Percentiles rank a stretch among this genome's conserved stretches.
phyloP scores from a whole-genome alignment of 2,113 vertebrate genomes.

The Serilophus lunatus region DNA sequence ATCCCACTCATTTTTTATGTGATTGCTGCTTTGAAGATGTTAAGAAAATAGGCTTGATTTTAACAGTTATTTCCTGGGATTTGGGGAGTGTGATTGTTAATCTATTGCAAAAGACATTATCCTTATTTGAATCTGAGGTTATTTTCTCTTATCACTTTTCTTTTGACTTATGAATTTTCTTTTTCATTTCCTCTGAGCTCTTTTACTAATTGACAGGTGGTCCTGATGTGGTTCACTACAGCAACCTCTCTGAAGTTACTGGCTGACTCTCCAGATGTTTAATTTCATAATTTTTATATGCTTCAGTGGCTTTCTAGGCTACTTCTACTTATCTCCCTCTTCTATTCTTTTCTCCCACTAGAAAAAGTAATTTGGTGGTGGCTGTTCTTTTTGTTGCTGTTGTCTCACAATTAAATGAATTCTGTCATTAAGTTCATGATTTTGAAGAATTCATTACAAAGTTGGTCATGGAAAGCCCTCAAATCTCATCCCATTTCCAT shows the following conservation, averaged over 20 bases:
- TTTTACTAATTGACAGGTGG: slow-evolving; percentile 55
- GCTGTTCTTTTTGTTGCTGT: neutral
- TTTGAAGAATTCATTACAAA: slow-evolving; percentile 13
- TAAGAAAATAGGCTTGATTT: neutral
- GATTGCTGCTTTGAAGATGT: neutral
- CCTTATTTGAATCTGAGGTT: neutral
- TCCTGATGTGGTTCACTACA: slow-evolving; percentile 58
- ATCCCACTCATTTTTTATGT: neutral
- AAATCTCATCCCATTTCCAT: neutral
- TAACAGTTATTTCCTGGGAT: neutral
- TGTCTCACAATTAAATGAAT: slow-evolving; percentile 25
- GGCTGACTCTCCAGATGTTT: slow-evolving; percentile 61
- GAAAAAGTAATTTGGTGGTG: neutral
- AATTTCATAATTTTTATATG: slow-evolving; percentile 39
- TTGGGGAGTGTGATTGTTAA: neutral
- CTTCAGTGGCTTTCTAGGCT: slow-evolving; percentile 58
- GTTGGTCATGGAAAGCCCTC: neutral
- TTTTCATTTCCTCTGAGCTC: slow-evolving; percentile 23
- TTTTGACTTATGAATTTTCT: slow-evolving; percentile 9
- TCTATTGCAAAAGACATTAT: neutral
- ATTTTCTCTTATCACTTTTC: neutral
- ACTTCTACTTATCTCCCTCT: neutral
- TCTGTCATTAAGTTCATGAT: neutral
- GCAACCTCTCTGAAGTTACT: slow-evolving; percentile 32
- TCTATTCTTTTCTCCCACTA: neutral